These are phyloP conservation scores for Pangasius krempfi DNA, from an alignment of 2,797 vertebrate genomes.

Conservation along the genomic window DNA sequence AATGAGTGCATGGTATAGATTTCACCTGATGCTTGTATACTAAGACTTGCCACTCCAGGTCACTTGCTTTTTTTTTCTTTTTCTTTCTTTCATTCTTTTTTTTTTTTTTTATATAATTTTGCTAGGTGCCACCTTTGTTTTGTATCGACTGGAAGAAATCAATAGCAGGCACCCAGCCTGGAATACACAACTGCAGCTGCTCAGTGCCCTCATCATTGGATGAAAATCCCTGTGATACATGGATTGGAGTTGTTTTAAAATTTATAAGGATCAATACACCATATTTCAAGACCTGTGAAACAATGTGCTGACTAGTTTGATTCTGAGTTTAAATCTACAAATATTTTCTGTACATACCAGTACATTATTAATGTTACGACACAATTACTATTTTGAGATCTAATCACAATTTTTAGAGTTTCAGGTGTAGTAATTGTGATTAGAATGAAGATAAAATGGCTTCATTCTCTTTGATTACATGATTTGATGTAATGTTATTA, in stretches of 20 bases:
- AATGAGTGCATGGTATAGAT: background rate
- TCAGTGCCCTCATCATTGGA: conserved; percentile 31
- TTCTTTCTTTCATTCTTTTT: no score
- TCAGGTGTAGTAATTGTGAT: background rate
- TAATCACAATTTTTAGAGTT: background rate
- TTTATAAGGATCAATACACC: conserved; percentile 30
- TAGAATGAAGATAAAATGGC: background rate
- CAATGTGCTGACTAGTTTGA: conserved; percentile 11
- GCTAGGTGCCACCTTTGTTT: conserved; percentile 26
- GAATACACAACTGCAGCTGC: conserved; percentile 34
- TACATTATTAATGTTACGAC: no score
- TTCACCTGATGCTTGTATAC: background rate
- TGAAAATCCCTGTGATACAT: conserved; percentile 36
- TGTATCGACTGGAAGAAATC: conserved; percentile 51
- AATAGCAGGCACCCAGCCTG: conserved; percentile 40
- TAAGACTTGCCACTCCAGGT: conserved; percentile 11
- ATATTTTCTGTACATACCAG: background rate
- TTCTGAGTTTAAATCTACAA: background rate
- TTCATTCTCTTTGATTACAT: background rate
- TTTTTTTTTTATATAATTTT: conserved; percentile 23
- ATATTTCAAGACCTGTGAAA: conserved; percentile 3
- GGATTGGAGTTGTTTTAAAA: conserved; percentile 20
- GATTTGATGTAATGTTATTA: background rate
- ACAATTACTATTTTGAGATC: background rate
- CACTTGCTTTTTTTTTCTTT: conserved; percentile 20